phyloP scores from a whole-genome alignment of 2,888 invertebrate genomes.

The Anagyrus pseudococci region DNA sequence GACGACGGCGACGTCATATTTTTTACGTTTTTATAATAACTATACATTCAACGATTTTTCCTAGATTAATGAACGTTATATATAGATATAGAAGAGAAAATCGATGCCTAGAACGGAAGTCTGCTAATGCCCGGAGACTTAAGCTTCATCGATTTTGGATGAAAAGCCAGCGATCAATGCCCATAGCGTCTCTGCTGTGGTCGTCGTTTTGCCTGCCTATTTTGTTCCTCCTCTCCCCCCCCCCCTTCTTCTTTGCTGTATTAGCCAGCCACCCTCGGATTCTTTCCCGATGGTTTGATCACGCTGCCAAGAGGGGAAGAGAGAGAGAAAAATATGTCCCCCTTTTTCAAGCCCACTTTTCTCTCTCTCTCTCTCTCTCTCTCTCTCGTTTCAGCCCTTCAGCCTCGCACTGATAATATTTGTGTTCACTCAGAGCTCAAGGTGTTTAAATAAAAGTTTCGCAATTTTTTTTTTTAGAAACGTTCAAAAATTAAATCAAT shows the following conservation, averaged over 20 bases:
- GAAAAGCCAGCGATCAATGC: slow-evolving; percentile 7
- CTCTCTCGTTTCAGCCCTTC: neutral
- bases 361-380: neutral
- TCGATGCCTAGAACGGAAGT: slow-evolving; percentile 14
- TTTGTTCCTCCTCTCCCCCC: neutral
- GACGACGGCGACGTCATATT: no score
- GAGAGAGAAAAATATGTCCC: no score
- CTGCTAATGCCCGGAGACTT: slow-evolving; percentile 50
- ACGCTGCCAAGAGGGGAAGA: no score
- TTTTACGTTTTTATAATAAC: no score
- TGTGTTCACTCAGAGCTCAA: neutral
- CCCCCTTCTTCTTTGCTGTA: neutral
- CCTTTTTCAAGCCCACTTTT: slow-evolving; percentile 1
- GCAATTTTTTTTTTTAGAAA: no score
- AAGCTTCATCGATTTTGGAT: slow-evolving; percentile 59
- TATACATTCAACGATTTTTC: no score
- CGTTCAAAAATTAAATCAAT: no score
- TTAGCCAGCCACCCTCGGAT: slow-evolving; percentile 11
- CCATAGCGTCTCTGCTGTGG: slow-evolving; percentile 16
- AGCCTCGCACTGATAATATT: no score
- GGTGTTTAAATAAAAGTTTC: no score
- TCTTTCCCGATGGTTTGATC: slow-evolving; percentile 9
- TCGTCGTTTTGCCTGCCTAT: slow-evolving; percentile 1
- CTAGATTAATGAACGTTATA: no score
- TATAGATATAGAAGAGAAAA: neutral